These are phyloP conservation scores for Panopea generosa DNA, from an alignment of 2,888 invertebrate genomes.

Conservation along the genomic window DNA sequence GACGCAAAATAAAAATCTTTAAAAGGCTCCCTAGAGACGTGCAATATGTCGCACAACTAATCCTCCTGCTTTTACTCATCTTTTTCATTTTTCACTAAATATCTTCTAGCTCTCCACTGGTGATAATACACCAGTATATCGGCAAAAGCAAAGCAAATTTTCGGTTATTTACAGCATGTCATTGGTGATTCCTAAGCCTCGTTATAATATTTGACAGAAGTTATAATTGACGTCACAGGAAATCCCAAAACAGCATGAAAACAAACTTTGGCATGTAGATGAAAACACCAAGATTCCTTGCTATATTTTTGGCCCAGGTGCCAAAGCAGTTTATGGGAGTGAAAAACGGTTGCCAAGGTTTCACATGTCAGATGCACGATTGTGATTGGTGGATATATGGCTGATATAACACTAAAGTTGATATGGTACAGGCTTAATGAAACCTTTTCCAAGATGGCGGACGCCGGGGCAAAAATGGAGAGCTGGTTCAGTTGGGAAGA, in stretches of 20 bases:
- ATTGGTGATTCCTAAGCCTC: slow-evolving; percentile 31
- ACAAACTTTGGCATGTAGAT: slow-evolving; percentile 53
- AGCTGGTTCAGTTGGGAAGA: slow-evolving; percentile 82
- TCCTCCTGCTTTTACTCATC: too few species aligned
- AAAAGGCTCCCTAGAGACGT: too few species aligned
- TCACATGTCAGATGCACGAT: slow-evolving; percentile 72
- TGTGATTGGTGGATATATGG: slow-evolving; percentile 81
- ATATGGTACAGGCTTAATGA: slow-evolving; percentile 84
- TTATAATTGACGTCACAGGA: slow-evolving; percentile 43
- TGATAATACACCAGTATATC: too few species aligned
- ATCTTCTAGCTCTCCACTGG: too few species aligned
- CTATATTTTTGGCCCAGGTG: slow-evolving; percentile 50
- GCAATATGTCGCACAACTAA: too few species aligned
- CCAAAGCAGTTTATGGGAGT: slow-evolving; percentile 79
- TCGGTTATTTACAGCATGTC: too few species aligned
- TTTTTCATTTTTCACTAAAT: too few species aligned
- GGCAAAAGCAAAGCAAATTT: too few species aligned
- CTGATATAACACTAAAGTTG: slow-evolving; percentile 83
- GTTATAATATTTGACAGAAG: slow-evolving; percentile 36
- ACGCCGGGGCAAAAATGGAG: slow-evolving; percentile 73
- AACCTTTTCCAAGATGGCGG: slow-evolving; percentile 82
- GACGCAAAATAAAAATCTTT: too few species aligned
- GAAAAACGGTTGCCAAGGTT: slow-evolving; percentile 71
- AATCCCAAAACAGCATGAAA: slow-evolving; percentile 57
- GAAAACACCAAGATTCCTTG: slow-evolving; percentile 20